Base-by-base conservation (phyloP, 2,113 vertebrate genomes). In the Coregonus clupeaformis region DNA sequence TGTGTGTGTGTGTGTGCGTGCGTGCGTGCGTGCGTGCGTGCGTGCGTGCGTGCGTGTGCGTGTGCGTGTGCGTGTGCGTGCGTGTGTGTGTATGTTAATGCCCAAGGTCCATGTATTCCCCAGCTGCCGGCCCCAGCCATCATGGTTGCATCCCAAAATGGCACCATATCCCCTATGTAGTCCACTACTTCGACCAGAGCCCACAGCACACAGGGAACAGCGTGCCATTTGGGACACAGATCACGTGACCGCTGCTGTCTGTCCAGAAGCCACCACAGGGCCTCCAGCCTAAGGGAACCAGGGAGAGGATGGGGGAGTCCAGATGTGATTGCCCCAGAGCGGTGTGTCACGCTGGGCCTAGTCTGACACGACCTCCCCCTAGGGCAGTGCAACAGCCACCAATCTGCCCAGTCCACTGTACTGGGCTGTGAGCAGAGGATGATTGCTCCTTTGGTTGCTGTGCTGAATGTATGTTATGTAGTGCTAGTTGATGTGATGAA, bases 351-450 rank as follows among this genome's bases (percentile, higher is more conserved):
- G 22, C 65, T 80, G 55, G 74, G 68, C 36, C 74, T 71, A 5
- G 80, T 88, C 69, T 69, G 72, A 24, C 25, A 29, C n/a, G 73
- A 86, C 79, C 80, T 90, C 89, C 81, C 88, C 79, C 6, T 29
- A 49, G 75, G 77, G 79, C 76, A 62, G 55, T 14, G 24, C 76
- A 71, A 66, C 76, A 81, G 25, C 20, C 77, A 71, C 69, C 77
- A 81, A 74, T 67, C 55, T 22, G 68, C 36, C 68, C 72, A 25
- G 1, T 52, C 49, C 49, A 13, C 16, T 52, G 18, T 4, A 52
- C 49, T 52, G 49, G 16, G 3, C 13, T 16, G 49, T 13, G 49
- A 52, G 16, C 3, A 18, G 63, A 12, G 22, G 30, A n/a, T 16
- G 29, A 29, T 6, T 72, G 27, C 52, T 60, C 55, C 6, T 27